Evolutionary conservation across 2,113 vertebrate species (phyloP).

Genomic region (Synchiropus splendidus): DNA sequence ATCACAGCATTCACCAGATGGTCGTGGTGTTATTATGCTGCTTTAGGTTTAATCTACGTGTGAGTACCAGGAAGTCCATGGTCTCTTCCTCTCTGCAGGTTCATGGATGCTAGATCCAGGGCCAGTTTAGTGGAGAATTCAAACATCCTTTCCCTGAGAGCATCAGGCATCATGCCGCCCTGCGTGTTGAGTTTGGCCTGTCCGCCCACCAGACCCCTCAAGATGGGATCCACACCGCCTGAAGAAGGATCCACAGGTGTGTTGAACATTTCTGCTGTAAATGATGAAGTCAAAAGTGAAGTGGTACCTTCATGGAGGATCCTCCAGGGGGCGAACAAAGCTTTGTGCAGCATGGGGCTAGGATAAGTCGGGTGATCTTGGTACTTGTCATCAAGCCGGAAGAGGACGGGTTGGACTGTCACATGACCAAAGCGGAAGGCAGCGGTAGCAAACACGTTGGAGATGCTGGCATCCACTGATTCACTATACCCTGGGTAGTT

Average conservation of each 20-base stretch:
- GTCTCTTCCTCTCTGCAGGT: conserved; percentile 76
- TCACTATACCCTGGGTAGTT: conserved; percentile 63
- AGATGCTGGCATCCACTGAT: conserved; percentile 66
- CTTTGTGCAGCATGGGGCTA: conserved; percentile 55
- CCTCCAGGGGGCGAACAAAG: conserved; percentile 78
- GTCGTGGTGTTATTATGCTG: no score
- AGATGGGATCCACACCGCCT: conserved; percentile 76
- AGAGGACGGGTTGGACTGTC: conserved; percentile 70
- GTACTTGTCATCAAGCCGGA: conserved; percentile 67
- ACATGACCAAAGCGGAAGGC: conserved; percentile 79
- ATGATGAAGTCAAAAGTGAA: not conserved
- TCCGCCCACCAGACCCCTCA: conserved; percentile 66
- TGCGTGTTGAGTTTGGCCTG: conserved; percentile 72
- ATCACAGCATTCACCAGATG: no score
- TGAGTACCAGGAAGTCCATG: conserved; percentile 43
- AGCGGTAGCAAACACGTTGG: conserved; percentile 76
- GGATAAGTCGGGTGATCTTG: conserved; percentile 36
- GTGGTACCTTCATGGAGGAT: conserved; percentile 69
- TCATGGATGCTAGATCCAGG: conserved; percentile 69
- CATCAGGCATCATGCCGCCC: conserved; percentile 64
- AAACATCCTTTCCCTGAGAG: conserved; percentile 73
- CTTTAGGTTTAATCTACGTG: no score
- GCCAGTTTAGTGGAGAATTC: conserved; percentile 35
- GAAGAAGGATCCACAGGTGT: not conserved
- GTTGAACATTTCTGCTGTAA: not conserved